Percentiles rank a stretch among this genome's conserved stretches.
Evolutionary conservation across 2,888 invertebrate species (phyloP).

Genomic region (Neocrepidodera transversa): DNA sequence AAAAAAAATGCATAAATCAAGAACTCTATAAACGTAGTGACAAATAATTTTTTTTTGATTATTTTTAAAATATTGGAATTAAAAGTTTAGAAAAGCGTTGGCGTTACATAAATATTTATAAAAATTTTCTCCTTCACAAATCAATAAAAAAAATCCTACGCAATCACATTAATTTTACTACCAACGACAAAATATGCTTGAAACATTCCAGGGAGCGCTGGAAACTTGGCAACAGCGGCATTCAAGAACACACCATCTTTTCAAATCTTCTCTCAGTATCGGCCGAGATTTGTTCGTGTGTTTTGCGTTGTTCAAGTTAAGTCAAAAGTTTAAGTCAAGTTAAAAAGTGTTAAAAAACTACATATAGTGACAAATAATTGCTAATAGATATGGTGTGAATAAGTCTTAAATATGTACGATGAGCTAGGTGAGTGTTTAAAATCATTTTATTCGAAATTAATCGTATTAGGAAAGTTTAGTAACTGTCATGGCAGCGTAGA

Average conservation of each 20-base stretch:
- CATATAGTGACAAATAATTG: background rate
- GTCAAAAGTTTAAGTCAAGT: conserved; percentile 6
- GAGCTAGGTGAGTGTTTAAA: conserved; percentile 16
- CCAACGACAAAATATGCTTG: conserved; percentile 2
- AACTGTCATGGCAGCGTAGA: conserved; percentile 22
- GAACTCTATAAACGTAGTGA: too few relatives aligned
- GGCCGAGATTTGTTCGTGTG: conserved; percentile 32
- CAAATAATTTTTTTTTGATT: too few relatives aligned
- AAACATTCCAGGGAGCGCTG: background rate
- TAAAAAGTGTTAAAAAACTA: conserved; percentile 1
- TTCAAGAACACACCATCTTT: conserved; percentile 30
- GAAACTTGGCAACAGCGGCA: conserved; percentile 23
- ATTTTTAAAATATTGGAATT: too few relatives aligned
- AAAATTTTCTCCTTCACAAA: conserved; percentile 1
- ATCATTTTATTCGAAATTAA: conserved; percentile 2
- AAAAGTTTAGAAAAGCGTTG: too few relatives aligned
- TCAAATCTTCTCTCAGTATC: conserved; percentile 35
- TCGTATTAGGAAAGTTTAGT: conserved; percentile 3
- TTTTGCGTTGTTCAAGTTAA: conserved; percentile 18
- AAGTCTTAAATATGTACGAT: conserved; percentile 21
- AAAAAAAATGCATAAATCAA: too few relatives aligned
- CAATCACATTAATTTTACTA: conserved; percentile 5
- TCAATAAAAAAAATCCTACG: background rate
- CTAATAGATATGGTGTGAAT: conserved; percentile 17
- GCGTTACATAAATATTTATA: background rate